Base-by-base conservation (phyloP, 2,797 vertebrate species). In the Sebastes flavidus region DNA sequence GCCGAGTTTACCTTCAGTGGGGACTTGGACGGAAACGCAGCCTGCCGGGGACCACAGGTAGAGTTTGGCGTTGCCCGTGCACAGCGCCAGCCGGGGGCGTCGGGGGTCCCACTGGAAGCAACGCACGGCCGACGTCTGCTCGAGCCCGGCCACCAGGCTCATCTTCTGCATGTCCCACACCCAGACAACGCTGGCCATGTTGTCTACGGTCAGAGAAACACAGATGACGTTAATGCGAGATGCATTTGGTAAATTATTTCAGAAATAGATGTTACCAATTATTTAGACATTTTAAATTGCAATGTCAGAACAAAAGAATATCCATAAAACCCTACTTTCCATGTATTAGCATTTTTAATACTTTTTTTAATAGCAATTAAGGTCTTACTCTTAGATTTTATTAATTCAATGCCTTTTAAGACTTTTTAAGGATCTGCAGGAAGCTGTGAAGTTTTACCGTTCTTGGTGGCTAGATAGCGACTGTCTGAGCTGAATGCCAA, bases 131-230 rank as follows among this genome's bases (percentile, higher is more conserved):
- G 93, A 89, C 16, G 96, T 95, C 87, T 99, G 98, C 87, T 99
- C 97, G 4, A 99, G 80, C 49, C 98, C 96, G 2, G 95, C 97
- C 1, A 89, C 93, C 55, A 97, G 95, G 18, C 94, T 92, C 94
- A 98, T 95, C 92, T 92, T 97, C 81, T 96, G 96, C 52, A 98
- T 88, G 87, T 99, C 97, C 99, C 99, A 99, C 86, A 99, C 93
- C 98, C 99, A 99, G 38, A 99, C 85, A 0, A 94, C 93, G 0
- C 90, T 96, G 30, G 97, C 96, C 90, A 97, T 94, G 82, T 95
- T 98, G 92, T 99, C 99, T 99, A 71, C 3, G 7, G 72, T 49
- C 63, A 88, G 22, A 79, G 58, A 82, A 75, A 74, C 30, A 76
- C 49, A 65, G 13, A 75, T 60, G 18, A 60, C 9, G 18, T 58